A percentile compares a stretch with the other conserved stretches of the same genome.
Evolutionary conservation across 2,888 invertebrate species (phyloP).

Genomic region (Ditula angustiorana): DNA sequence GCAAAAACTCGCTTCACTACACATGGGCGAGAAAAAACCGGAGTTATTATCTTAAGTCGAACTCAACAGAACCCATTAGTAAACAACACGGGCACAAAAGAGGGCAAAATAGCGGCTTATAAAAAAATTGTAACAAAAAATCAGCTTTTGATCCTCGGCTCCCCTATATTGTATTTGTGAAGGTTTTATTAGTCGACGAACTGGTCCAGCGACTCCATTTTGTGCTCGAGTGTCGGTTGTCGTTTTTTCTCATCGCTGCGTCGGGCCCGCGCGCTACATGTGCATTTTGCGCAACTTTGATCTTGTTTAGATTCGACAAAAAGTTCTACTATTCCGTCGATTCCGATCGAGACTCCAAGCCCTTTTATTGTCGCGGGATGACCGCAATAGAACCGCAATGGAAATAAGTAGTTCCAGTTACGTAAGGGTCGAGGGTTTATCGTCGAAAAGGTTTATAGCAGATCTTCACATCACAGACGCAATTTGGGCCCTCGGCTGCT

Average conservation of each 20-base stretch:
- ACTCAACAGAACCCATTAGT: slow-evolving; percentile 85
- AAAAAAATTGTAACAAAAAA: slow-evolving; percentile 82
- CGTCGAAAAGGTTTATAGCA: slow-evolving; percentile 37
- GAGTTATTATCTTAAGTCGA: slow-evolving; percentile 85
- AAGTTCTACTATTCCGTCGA: background rate
- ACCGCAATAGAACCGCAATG: slow-evolving; percentile 23
- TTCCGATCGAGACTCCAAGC: slow-evolving; percentile 4
- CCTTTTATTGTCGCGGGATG: slow-evolving; percentile 27
- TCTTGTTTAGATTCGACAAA: slow-evolving; percentile 20
- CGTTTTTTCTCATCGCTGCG: slow-evolving; percentile 46
- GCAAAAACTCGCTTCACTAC: slow-evolving; percentile 76
- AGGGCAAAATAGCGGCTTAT: slow-evolving; percentile 82
- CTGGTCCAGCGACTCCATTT: slow-evolving; percentile 69
- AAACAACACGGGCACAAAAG: slow-evolving; percentile 84
- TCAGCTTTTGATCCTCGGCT: slow-evolving; percentile 80
- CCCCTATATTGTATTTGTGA: slow-evolving; percentile 77
- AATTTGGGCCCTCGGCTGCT: slow-evolving; percentile 40
- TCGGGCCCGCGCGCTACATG: slow-evolving; percentile 29
- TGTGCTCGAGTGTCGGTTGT: slow-evolving; percentile 51
- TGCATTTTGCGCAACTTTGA: slow-evolving; percentile 29
- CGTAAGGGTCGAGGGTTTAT: slow-evolving; percentile 36
- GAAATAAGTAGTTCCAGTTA: slow-evolving; percentile 35
- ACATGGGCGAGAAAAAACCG: slow-evolving; percentile 81
- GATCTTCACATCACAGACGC: slow-evolving; percentile 36
- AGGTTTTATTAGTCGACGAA: slow-evolving; percentile 79